phyloP scores from a whole-genome alignment of 2,113 vertebrate species.

The Callipepla californica region DNA sequence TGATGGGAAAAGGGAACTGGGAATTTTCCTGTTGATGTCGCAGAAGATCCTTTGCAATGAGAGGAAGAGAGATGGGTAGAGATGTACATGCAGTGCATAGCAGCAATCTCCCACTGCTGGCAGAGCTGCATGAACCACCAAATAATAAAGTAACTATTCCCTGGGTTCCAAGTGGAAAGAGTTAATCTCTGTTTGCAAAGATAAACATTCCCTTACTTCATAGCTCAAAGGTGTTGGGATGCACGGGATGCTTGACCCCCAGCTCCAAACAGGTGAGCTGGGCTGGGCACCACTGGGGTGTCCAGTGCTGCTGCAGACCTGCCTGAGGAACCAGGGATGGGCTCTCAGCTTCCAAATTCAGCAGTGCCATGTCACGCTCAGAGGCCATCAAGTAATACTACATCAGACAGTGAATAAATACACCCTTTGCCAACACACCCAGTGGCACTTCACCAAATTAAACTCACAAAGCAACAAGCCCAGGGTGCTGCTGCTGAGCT shows the following conservation, averaged over 20 bases:
- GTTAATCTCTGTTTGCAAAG: background rate
- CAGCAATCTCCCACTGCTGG: background rate
- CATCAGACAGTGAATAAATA: background rate
- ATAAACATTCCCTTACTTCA: background rate
- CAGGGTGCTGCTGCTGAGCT: background rate
- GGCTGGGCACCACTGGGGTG: background rate
- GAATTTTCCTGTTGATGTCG: background rate
- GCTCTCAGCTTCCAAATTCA: background rate
- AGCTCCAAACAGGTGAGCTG: background rate
- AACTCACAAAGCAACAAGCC: background rate
- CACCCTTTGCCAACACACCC: background rate
- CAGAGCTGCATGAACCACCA: background rate
- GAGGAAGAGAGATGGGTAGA: background rate
- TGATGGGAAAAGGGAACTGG: rapidly evolving
- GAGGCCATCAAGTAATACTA: background rate
- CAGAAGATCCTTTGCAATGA: background rate
- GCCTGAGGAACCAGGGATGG: rapidly evolving
- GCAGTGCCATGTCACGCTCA: background rate
- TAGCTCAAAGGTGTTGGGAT: background rate
- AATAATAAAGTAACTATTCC: background rate
- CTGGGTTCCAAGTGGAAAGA: background rate
- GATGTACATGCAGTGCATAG: background rate
- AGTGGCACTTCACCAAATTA: too few relatives aligned
- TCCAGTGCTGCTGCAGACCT: background rate
- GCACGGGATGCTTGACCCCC: background rate